Percentiles rank a stretch among this genome's conserved stretches.
Evolutionary conservation across 2,888 invertebrate genomes (phyloP).

Genomic region (Apoda limacodes): DNA sequence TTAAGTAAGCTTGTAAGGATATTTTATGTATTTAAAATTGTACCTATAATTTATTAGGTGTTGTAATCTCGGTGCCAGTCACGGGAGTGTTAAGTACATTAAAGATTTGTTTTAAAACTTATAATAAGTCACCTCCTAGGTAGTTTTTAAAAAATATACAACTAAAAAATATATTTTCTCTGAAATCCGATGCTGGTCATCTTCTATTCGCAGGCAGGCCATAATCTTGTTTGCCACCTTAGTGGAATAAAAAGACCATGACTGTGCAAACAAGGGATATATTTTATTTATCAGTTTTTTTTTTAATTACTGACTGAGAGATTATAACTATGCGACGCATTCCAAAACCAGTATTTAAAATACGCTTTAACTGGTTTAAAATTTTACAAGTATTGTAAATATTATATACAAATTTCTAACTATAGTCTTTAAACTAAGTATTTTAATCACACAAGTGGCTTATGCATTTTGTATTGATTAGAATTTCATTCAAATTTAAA

Average conservation of each 20-base stretch:
- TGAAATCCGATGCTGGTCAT: constrained; percentile 51
- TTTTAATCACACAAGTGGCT: constrained; percentile 33
- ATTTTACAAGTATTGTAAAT: constrained; percentile 20
- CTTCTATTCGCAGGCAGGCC: too few species aligned
- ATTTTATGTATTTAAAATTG: constrained; percentile 45
- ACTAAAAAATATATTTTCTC: too few species aligned
- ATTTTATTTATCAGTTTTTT: too few species aligned
- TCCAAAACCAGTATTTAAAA: constrained; percentile 56
- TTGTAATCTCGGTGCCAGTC: constrained; percentile 45
- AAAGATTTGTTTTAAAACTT: constrained; percentile 33
- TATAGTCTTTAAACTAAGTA: constrained; percentile 22
- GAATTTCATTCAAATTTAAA: too few species aligned
- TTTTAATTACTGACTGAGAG: too few species aligned
- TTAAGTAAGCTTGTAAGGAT: constrained; percentile 43
- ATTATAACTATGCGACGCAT: constrained; percentile 61
- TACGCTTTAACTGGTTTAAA: constrained; percentile 45
- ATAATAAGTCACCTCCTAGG: constrained; percentile 47
- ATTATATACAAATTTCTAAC: constrained; percentile 24
- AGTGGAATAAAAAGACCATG: too few species aligned
- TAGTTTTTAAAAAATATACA: too few species aligned
- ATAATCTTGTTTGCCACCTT: too few species aligned
- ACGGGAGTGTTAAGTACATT: constrained; percentile 54
- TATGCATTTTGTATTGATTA: constrained; percentile 22
- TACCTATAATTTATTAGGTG: constrained; percentile 41
- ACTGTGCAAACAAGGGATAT: too few species aligned